A percentile compares a stretch with the other conserved stretches of the same genome.
Conservation (phyloP, 2,797 vertebrate genomes). For the Telmatherina bonti region DNA sequence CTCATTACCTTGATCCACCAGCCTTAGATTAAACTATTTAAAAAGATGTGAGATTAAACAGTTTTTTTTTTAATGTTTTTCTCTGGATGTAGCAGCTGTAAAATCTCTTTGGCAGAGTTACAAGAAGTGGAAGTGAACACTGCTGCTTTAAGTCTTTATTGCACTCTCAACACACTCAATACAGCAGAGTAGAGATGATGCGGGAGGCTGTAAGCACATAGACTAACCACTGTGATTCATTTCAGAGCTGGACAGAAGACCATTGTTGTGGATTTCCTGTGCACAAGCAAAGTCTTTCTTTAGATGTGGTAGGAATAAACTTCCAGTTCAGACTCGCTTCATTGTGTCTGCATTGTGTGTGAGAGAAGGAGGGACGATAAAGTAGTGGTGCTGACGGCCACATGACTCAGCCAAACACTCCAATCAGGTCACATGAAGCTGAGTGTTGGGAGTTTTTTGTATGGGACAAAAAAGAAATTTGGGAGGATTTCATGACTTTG, state of each 20-base stretch:
- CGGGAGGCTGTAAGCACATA: constrained; percentile 9
- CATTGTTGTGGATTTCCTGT: constrained; percentile 51
- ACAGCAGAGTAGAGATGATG: constrained; percentile 3
- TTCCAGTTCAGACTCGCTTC: constrained; percentile 26
- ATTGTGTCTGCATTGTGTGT: constrained; percentile 32
- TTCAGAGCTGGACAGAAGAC: constrained; percentile 37
- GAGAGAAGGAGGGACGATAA: not conserved
- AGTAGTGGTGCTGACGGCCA: not conserved
- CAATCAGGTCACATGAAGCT: constrained; percentile 24
- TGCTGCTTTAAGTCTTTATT: not conserved
- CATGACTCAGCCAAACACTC: constrained; percentile 40
- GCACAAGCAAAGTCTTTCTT: constrained; percentile 36
- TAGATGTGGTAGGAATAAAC: constrained; percentile 33
- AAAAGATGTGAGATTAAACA: constrained; percentile 24
- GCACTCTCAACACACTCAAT: constrained; percentile 1
- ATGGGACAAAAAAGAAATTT: not conserved
- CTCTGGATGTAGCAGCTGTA: not conserved
- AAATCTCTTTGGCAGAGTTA: not conserved
- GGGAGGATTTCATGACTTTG: not conserved
- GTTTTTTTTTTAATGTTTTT: constrained; percentile 1
- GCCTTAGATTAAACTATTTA: constrained; percentile 1
- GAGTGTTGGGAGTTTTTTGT: not conserved
- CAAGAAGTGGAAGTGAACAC: no score
- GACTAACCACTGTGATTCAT: constrained; percentile 10
- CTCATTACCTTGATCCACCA: constrained; percentile 56